phyloP scores from a whole-genome alignment of 2,888 invertebrate genomes.

The Ctenicera cuprea region DNA sequence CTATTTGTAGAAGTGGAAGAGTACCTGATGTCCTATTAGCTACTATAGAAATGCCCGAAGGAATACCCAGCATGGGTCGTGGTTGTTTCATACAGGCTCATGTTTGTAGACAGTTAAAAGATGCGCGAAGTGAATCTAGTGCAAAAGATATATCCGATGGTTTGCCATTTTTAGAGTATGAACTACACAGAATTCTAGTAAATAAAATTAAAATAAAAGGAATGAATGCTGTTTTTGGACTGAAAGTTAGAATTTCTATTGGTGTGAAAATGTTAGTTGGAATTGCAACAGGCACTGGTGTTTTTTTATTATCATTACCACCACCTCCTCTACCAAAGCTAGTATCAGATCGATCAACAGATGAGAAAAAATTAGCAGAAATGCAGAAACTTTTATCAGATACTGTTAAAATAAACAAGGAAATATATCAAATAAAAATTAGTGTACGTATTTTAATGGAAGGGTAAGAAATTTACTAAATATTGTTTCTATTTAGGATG shows the following conservation, averaged over 20 bases:
- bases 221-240: constrained; percentile 94
- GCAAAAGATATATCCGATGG: constrained; percentile 97
- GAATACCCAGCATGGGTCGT: constrained; percentile 83
- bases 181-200: constrained; percentile 91
- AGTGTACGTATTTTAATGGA: constrained; percentile 62
- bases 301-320: constrained; percentile 86
- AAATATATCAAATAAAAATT: constrained; percentile 79
- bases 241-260: constrained; percentile 82
- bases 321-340: constrained; percentile 84
- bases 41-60: constrained; percentile 90
- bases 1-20: constrained; percentile 79
- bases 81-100: constrained; percentile 83
- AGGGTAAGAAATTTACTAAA: constrained; percentile 9
- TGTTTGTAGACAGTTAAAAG: constrained; percentile 85
- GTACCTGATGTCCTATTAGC: constrained; percentile 95
- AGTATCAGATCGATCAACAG: constrained; percentile 79
- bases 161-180: constrained; percentile 96
- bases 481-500: constrained; percentile 41
- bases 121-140: constrained; percentile 87
- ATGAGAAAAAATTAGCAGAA: constrained; percentile 80
- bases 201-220: constrained; percentile 95
- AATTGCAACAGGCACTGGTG: constrained; percentile 91
- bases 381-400: constrained; percentile 82
- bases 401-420: constrained; percentile 82
- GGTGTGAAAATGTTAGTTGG: constrained; percentile 93